Conservation (phyloP, 92 coral and sea anemone genomes). For the Palythoa grandiflora region DNA sequence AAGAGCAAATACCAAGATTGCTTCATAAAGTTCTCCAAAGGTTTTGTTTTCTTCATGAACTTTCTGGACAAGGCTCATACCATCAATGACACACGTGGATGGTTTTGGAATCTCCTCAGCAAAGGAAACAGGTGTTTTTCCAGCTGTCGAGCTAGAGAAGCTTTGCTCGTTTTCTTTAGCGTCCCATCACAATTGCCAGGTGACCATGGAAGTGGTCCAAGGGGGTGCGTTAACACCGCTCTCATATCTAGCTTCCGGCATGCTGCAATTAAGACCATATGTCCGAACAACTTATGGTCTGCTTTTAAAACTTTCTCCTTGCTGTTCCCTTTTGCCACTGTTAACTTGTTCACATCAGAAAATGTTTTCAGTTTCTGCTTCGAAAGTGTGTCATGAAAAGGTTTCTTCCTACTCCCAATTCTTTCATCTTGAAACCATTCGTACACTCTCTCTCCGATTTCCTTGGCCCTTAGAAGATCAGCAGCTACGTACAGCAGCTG, state of each 20-base stretch:
- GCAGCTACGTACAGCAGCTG: conserved; percentile 56
- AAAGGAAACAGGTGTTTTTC: conserved; percentile 51
- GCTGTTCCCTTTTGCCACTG: conserved; percentile 58
- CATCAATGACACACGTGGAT: conserved; percentile 63
- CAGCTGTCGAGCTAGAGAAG: conserved; percentile 55
- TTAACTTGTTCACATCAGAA: conserved; percentile 17
- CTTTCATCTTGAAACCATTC: conserved; percentile 45
- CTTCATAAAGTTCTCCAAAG: conserved; percentile 56
- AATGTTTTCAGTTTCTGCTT: conserved; percentile 36
- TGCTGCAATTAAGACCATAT: conserved; percentile 68
- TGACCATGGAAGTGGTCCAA: conserved; percentile 68
- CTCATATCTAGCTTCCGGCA: conserved; percentile 65
- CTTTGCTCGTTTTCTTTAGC: conserved; percentile 65
- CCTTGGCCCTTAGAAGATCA: conserved; percentile 53
- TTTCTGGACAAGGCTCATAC: conserved; percentile 67
- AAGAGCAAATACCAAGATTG: conserved; percentile 38
- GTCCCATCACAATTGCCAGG: conserved; percentile 68
- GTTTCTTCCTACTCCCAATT: conserved; percentile 51
- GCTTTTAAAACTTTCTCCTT: conserved; percentile 65
- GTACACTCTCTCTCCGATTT: conserved; percentile 55
- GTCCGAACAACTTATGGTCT: conserved; percentile 71
- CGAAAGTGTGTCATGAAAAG: conserved; percentile 61
- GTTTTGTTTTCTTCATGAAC: conserved; percentile 49
- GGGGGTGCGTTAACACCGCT: conserved; percentile 61
- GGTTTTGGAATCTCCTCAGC: conserved; percentile 47